phyloP scores from a whole-genome alignment of 2,797 vertebrate genomes.

The Amniataba percoides region DNA sequence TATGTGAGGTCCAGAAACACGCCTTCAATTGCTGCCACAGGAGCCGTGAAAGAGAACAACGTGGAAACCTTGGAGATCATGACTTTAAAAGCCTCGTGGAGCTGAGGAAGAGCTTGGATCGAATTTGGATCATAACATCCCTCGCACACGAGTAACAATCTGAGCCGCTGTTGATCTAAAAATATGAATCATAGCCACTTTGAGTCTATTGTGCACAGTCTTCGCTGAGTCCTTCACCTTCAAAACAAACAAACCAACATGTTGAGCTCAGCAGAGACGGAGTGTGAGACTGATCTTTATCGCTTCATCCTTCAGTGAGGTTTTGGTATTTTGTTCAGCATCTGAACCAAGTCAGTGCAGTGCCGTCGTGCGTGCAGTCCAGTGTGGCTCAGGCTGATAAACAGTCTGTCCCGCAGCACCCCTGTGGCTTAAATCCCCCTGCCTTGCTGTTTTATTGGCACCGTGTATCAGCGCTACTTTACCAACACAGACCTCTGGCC shows the following conservation, averaged over 20 bases:
- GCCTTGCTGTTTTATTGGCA: conserved; percentile 43
- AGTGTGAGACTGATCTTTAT: conserved; percentile 2
- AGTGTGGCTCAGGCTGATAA: conserved; percentile 38
- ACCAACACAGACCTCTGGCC: conserved; percentile 38
- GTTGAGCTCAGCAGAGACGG: background rate
- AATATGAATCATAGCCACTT: background rate
- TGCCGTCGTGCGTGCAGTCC: background rate
- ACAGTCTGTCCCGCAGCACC: conserved; percentile 27
- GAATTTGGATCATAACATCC: conserved; percentile 2
- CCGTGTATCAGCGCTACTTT: conserved; percentile 15
- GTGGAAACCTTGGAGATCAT: too few relatives aligned
- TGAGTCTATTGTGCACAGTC: background rate
- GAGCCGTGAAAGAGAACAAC: too few relatives aligned
- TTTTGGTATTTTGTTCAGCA: background rate
- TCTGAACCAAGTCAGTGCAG: conserved; percentile 17
- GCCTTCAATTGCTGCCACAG: too few relatives aligned
- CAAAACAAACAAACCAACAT: background rate
- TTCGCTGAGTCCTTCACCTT: background rate
- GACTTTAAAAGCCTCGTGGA: too few relatives aligned
- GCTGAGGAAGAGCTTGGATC: background rate
- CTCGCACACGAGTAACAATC: background rate
- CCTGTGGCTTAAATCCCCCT: conserved; percentile 34
- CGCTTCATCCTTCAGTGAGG: background rate
- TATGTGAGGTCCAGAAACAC: too few relatives aligned
- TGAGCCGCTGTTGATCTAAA: background rate